Percentiles rank a stretch among this genome's conserved stretches.
phyloP scores from a whole-genome alignment of 2,797 vertebrate species.

The Petrocephalus schoutedeni region DNA sequence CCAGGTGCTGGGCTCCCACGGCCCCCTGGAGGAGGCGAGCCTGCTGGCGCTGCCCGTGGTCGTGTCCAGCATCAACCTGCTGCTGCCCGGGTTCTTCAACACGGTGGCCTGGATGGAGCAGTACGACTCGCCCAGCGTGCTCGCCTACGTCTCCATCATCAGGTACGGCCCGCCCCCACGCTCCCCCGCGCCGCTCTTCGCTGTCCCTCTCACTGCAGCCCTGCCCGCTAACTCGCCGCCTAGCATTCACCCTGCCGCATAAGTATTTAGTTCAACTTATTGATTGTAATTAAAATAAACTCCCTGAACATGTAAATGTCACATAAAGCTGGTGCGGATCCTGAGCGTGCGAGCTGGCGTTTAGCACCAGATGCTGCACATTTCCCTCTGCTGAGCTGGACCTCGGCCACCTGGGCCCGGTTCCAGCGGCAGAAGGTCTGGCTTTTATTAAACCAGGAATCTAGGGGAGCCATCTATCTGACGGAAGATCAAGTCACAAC shows the following conservation, averaged over 20 bases:
- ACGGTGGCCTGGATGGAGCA: slow-evolving; percentile 61
- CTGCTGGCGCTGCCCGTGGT: slow-evolving; percentile 63
- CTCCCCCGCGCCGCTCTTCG: neutral
- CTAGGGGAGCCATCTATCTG: neutral
- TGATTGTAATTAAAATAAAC: neutral
- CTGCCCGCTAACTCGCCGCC: neutral
- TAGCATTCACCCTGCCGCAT: neutral
- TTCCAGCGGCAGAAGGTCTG: neutral
- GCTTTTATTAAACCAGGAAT: neutral
- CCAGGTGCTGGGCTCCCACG: neutral
- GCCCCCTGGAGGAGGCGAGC: slow-evolving; percentile 30
- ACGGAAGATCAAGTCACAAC: neutral
- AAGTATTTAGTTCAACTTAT: neutral
- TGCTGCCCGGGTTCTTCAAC: slow-evolving; percentile 72
- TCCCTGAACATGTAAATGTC: neutral
- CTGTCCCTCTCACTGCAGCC: neutral
- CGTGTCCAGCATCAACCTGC: slow-evolving; percentile 66
- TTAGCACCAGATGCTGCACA: neutral
- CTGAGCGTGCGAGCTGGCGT: neutral
- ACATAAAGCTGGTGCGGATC: neutral
- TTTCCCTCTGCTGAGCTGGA: neutral
- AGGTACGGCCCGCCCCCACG: slow-evolving; percentile 54
- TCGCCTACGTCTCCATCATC: slow-evolving; percentile 68
- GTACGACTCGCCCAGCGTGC: slow-evolving; percentile 56
- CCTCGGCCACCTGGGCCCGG: neutral